Evolutionary conservation across 1,140 invertebrate genomes (phyloP).

Genomic region (Drosophila pseudoananassae): DNA sequence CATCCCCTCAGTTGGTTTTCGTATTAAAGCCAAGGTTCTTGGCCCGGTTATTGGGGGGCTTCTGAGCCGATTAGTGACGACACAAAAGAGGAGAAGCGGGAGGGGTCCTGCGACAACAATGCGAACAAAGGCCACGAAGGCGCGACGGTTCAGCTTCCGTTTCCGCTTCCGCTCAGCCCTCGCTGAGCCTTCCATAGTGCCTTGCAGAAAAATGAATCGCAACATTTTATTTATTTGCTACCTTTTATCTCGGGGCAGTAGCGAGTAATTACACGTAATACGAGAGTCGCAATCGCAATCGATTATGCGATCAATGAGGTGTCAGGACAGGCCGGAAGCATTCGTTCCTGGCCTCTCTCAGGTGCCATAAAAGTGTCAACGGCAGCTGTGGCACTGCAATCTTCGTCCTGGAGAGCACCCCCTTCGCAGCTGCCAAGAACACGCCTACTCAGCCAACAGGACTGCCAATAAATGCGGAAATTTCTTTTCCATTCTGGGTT

Average conservation of each 20-base stretch:
- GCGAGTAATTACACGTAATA: no score
- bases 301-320: conserved; percentile 20
- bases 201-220: no score
- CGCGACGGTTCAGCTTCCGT: conserved; percentile 41
- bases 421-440: not conserved
- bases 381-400: conserved; percentile 7
- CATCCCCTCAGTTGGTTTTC: no score
- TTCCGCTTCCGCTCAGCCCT: conserved; percentile 9
- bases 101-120: conserved; percentile 3
- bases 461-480: not conserved
- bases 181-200: no score
- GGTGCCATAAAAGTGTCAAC: conserved; percentile 30
- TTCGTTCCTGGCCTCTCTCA: conserved; percentile 11
- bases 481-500: not conserved
- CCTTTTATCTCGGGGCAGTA: no score
- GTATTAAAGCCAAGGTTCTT: conserved; percentile 22
- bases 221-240: not conserved
- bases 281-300: conserved; percentile 4
- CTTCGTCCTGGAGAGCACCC: not conserved
- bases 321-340: not conserved
- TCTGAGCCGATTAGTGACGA: conserved; percentile 32
- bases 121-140: not conserved
- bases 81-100: conserved; percentile 18
- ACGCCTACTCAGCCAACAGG: conserved; percentile 20
- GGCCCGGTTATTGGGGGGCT: not conserved